phyloP scores from a whole-genome alignment of 2,113 vertebrate species.

The Myrmecobius fasciatus region DNA sequence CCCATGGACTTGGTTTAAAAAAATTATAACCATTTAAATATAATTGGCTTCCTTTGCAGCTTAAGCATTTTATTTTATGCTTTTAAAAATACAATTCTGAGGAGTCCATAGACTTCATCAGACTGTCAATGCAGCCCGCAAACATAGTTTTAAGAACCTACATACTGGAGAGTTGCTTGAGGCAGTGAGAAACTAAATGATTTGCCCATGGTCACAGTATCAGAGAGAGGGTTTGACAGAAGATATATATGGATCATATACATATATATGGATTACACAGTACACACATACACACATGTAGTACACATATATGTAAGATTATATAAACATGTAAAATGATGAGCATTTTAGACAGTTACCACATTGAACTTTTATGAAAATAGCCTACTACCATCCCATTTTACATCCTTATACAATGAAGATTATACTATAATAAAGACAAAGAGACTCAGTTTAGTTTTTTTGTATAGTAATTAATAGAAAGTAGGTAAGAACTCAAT shows the following conservation, averaged over 20 bases:
- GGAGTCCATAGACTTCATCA: background rate
- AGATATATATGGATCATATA: background rate
- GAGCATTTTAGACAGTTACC: too few species aligned
- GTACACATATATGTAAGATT: too few species aligned
- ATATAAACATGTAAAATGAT: too few species aligned
- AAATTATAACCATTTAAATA: background rate
- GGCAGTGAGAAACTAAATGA: too few species aligned
- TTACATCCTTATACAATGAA: background rate
- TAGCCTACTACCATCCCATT: background rate
- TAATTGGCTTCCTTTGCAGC: background rate
- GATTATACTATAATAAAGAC: background rate
- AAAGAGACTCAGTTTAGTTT: background rate
- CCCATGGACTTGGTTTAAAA: background rate
- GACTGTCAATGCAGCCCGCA: too few species aligned
- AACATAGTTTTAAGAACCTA: background rate
- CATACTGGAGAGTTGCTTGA: background rate
- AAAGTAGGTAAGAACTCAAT: background rate
- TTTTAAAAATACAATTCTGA: too few species aligned
- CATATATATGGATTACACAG: background rate
- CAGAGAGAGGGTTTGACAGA: too few species aligned
- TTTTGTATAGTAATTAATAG: background rate
- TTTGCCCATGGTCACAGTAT: too few species aligned
- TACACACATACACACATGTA: too few species aligned
- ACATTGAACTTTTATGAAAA: too few species aligned
- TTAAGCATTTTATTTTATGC: background rate